Base-by-base conservation (phyloP, 2,797 vertebrate genomes). In the Vultur gryphus region DNA sequence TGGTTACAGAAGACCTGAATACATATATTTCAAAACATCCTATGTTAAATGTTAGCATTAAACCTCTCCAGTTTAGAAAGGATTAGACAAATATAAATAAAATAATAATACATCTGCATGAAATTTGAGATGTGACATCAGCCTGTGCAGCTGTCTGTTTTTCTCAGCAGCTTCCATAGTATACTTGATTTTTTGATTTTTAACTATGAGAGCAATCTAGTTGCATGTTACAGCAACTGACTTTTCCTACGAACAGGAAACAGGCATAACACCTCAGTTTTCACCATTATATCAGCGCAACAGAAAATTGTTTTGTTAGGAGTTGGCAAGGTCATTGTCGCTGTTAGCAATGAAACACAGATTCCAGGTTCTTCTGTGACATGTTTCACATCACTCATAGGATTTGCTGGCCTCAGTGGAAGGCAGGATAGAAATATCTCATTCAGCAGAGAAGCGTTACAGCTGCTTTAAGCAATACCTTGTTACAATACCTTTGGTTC, bases 301-400 rank as follows among this genome's bases (percentile, higher is more conserved):
- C 10, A n/a, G 37, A 41, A 54, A 20, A 18, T 13, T 23, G 12
- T 33, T 94, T 82, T 77, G 20, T 26, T 54, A 49, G 28, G 84
- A 87, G 25, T 23, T 69, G 39, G 18, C 46, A 87, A 94, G 85
- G 54, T 84, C 87, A 82, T 59, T 67, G 43, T 89, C 13, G 4
- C 90, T 52, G 80, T 84, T 84, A 48, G 49, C 23, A 76, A 12
- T 64, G 26, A 73, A 84, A 91, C 49, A 90, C 83, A 57, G 54
- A 65, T 95, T 96, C 41, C 78, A 70, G 62, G 70, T 82, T 91
- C 94, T 92, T 85, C 81, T 87, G 59, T 57, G 62, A n/a, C n/a
- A 72, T 84, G 87, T 80, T 94, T 84, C 76, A 9, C 87, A 79
- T 95, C 75, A 25, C 84, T 95, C 81, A 64, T 73, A 61, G 87